These are phyloP conservation scores for Gadopsis marmoratus DNA, from an alignment of 2,797 vertebrate genomes.

Conservation along the genomic window DNA sequence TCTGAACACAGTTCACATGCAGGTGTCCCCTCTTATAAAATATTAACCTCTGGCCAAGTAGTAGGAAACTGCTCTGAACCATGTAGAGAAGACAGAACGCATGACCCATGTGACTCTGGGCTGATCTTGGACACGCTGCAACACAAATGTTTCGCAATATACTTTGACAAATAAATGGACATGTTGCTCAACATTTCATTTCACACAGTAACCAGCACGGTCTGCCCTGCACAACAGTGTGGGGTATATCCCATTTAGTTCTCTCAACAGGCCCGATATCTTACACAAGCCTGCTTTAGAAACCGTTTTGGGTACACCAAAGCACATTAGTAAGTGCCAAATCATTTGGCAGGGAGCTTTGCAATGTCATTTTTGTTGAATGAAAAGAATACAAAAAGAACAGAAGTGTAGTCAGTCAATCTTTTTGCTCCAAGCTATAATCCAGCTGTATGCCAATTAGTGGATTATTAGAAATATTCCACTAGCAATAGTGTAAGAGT, in stretches of 20 bases:
- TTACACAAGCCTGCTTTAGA: conserved; percentile 15
- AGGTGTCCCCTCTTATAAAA: neutral
- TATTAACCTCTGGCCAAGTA: neutral
- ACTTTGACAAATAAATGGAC: neutral
- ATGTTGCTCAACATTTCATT: conserved; percentile 1
- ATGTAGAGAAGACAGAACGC: neutral
- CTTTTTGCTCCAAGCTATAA: neutral
- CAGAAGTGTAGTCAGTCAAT: neutral
- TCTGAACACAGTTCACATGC: neutral
- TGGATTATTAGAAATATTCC: neutral
- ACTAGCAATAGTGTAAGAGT: neutral
- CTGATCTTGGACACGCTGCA: neutral
- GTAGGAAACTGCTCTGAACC: neutral
- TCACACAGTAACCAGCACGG: neutral
- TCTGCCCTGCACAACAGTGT: neutral
- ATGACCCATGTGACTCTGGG: neutral
- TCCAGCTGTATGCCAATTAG: neutral
- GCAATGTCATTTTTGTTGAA: conserved; percentile 9
- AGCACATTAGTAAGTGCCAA: conserved; percentile 15
- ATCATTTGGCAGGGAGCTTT: conserved; percentile 24
- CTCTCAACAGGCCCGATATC: conserved; percentile 1
- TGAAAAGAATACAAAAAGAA: conserved; percentile 19
- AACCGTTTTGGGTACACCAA: neutral
- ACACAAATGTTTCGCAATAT: neutral
- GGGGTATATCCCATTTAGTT: neutral